phyloP scores from a whole-genome alignment of 2,113 vertebrate genomes.

The Calonectris borealis region DNA sequence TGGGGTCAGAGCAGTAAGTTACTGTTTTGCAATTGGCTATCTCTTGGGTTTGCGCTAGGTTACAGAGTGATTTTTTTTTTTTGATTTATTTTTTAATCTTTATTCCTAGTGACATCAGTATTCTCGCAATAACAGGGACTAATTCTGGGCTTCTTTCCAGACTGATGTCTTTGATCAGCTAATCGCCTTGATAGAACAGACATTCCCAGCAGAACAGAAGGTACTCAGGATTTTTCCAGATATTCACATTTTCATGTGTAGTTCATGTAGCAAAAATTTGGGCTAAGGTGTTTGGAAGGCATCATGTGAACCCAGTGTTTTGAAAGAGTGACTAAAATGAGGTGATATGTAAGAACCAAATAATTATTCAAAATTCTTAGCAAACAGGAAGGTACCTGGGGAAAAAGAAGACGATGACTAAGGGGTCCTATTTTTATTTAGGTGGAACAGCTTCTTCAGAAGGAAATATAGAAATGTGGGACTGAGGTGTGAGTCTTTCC shows the following conservation, averaged over 20 bases:
- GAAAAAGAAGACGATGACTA: neutral
- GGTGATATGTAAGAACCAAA: neutral
- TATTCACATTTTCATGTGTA: neutral
- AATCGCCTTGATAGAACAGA: neutral
- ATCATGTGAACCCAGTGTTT: neutral
- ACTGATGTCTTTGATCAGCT: slow-evolving; percentile 43
- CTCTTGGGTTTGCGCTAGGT: neutral
- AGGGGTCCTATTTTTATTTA: neutral
- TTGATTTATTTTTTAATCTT: neutral
- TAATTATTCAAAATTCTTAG: neutral
- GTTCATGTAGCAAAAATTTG: neutral
- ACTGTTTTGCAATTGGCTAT: neutral
- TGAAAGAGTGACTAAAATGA: neutral
- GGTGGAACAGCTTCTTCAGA: neutral
- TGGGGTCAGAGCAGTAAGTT: neutral
- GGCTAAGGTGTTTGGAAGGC: neutral
- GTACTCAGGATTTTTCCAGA: neutral
- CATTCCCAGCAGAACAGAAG: slow-evolving; percentile 10
- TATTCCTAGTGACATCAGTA: neutral
- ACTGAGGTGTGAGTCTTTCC: neutral
- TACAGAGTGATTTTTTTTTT: neutral
- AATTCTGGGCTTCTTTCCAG: slow-evolving; percentile 34
- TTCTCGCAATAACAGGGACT: neutral
- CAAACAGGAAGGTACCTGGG: neutral
- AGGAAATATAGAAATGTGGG: neutral